phyloP scores from a whole-genome alignment of 1,140 invertebrate species.

The Aphelenchoides fujianensis region DNA sequence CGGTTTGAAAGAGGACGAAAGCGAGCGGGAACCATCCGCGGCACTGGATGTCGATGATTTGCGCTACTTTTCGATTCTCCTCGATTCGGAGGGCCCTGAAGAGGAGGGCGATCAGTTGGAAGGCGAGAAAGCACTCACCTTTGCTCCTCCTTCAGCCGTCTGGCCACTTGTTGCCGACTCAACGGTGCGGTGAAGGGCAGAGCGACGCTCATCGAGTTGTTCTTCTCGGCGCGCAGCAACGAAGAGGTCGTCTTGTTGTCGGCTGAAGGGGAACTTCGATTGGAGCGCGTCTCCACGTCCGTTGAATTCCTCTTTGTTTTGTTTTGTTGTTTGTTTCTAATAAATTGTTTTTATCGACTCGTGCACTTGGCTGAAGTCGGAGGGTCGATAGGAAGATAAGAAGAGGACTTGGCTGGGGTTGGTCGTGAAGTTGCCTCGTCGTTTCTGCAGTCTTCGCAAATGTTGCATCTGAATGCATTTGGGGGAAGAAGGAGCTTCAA shows the following conservation, averaged over 20 bases:
- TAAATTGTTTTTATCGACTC: no score
- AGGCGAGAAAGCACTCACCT: neutral
- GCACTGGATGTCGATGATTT: slow-evolving; percentile 40
- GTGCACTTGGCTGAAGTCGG: no score
- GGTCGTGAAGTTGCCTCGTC: no score
- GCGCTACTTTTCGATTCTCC: slow-evolving; percentile 48
- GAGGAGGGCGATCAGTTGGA: neutral
- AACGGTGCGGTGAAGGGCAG: neutral
- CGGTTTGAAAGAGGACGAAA: slow-evolving; percentile 47
- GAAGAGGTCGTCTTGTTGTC: slow-evolving; percentile 16
- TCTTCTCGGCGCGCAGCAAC: neutral
- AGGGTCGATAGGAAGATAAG: no score
- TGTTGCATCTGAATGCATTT: no score
- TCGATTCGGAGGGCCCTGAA: slow-evolving; percentile 45
- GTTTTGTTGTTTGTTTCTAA: no score
- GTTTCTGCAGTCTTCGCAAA: no score
- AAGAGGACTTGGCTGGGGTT: no score
- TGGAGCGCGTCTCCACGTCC: neutral
- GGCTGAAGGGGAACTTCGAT: neutral
- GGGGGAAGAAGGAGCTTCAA: no score
- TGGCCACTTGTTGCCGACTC: slow-evolving; percentile 3
- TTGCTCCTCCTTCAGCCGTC: slow-evolving; percentile 27
- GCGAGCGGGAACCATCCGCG: slow-evolving; percentile 43
- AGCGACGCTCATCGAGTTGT: neutral
- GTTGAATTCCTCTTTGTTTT: neutral